Evolutionary conservation across 2,888 invertebrate species (phyloP), one percentile per base, ranked within the genome.

Genomic region (Mamestra brassicae): DNA sequence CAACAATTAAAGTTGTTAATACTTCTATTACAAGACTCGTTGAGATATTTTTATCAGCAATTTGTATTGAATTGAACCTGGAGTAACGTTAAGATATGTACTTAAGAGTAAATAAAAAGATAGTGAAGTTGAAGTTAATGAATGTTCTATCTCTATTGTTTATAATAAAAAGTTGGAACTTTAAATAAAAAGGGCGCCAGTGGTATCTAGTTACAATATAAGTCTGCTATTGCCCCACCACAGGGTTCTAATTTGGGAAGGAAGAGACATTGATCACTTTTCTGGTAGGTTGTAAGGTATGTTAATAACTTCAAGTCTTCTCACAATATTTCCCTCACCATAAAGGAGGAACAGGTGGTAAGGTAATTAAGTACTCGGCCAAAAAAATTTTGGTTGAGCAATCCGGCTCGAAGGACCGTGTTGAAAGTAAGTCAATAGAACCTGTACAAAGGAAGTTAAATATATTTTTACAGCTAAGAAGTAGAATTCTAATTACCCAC

Each of bases 91-190:
- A 38, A 13, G 8, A 7, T 11, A 42, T 42, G 38, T 42, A 47
- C 47, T 77, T 42, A 15, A 6, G 17, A 11, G 45, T 70, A 60
- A 54, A 70, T 54, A 70, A 17, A 77, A n/a, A 47, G 36, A 60
- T 75, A 78, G 7, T 38, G 52, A 13, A 13, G 47, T 47, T 47
- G 47, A 15, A n/a, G 13, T 70, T 70, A 47, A 60, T 78, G 58
- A 7, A 52, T 60, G 50, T 8, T 36, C 3, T 58, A 52, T 45
- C n/a, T 26, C 2, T 58, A 45, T 52, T 78, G 17, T 60, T 36
- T 78, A 11, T 1, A 38, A 38, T 7, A 47, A 11, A 47, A 47
- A 15, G 4, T 47, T 55, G 4, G 11, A 50, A 42, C 7, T 38
- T 4, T 34, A 8, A 36, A 38, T 55, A 13, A 26, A 34, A 77